Percentiles rank a stretch among this genome's conserved stretches.
phyloP scores from a whole-genome alignment of 2,888 invertebrate species.

The Melipona beecheii region DNA sequence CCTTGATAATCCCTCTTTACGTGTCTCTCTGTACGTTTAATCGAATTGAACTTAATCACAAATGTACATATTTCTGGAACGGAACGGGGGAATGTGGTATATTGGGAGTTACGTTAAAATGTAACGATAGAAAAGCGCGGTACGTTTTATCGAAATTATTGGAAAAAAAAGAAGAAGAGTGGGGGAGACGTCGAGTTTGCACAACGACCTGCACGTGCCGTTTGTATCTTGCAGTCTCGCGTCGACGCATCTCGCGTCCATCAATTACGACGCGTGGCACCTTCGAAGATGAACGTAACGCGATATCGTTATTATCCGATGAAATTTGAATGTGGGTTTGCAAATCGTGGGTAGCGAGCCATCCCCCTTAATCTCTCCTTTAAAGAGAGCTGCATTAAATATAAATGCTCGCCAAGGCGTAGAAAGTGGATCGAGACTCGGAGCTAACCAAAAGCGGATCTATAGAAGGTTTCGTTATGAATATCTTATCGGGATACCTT shows the following conservation, averaged over 20 bases:
- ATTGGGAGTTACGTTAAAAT: conserved; percentile 5
- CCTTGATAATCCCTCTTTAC: neutral
- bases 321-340: neutral
- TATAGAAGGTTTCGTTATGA: conserved; percentile 68
- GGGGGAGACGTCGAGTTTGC: neutral
- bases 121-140: neutral
- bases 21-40: neutral
- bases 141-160: neutral
- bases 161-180: neutral
- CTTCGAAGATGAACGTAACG: neutral
- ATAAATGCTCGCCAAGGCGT: conserved; percentile 13
- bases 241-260: neutral
- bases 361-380: conserved; percentile 18
- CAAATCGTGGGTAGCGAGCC: neutral
- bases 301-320: neutral
- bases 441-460: conserved; percentile 59
- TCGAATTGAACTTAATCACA: neutral
- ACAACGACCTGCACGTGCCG: neutral
- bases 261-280: neutral
- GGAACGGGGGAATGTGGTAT: neutral
- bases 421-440: conserved; percentile 52
- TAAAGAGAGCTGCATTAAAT: conserved; percentile 5
- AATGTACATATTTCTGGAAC: neutral
- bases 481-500: conserved; percentile 75
- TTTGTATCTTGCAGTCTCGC: neutral